Base-by-base conservation (phyloP, 2,113 vertebrate species). In the Tragelaphus scriptus region DNA sequence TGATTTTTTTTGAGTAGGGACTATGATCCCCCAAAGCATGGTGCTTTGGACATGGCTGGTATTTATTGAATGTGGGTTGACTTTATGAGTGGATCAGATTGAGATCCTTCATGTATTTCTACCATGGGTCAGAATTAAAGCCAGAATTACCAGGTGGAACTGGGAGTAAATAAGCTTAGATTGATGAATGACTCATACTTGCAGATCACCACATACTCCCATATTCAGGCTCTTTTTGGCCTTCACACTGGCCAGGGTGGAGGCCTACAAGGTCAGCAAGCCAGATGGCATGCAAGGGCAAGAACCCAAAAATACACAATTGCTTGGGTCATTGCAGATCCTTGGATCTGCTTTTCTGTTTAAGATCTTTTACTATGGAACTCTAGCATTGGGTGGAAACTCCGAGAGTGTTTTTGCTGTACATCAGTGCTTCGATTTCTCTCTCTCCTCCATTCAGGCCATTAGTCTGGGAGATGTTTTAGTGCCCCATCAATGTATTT, bases 101-200 rank as follows among this genome's bases (percentile, higher is more conserved):
- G 58, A 40, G 15, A 58, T 80, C 53, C 17, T 92, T 53, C 5
- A 3, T 87, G 1, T 84, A 51, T 92, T 96, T 95, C 21, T 90
- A 26, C 17, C 16, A 53, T 59, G 13, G 56, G 63, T 95, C 84
- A 91, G 47, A 84, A 95, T 80, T 85, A 36, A 87, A 51, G 55
- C 93, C 82, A 89, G 47, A 91, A 86, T 96, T 81, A n/a, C 55
- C 26, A 81, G 53, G 81, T 96, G 53, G 75, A 90, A 92, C 36
- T 87, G 40, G 80, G 90, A 40, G 16, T 89, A 47, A 95, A 87
- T 93, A 86, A 80, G 40, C 32, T 88, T 30, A 49, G n/a, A 59
- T 32, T 87, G 94, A 82, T 85, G 56, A 85, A 93, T 95, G 97
- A 98, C 92, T 96, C 95, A 85, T 71, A 55, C 65, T 96, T 96